Evolutionary conservation across 1,140 invertebrate genomes (phyloP), one percentile per base, ranked within the genome.

Genomic region (Orussus abietinus): DNA sequence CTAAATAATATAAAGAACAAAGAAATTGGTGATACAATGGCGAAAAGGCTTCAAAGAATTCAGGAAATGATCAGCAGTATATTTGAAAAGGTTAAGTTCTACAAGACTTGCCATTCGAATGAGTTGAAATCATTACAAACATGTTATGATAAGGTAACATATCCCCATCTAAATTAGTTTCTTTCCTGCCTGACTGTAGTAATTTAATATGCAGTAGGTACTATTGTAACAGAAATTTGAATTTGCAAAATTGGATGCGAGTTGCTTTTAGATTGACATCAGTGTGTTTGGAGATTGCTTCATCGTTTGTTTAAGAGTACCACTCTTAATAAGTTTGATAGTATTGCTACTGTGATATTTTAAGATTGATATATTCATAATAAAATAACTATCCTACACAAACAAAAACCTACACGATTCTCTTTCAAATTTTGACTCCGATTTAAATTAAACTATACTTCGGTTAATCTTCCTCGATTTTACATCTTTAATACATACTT

Each of bases 21-120:
- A n/a, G 22, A 25, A 25, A 25, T n/a, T 25, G n/a, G 22, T 6
- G 22, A 25, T 25, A 25, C 22, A n/a, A 25, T 25, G 22, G 6
- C 5, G 2, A 38, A 4, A 20, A 28, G 29, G 15, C 15, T 26
- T 17, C 15, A 29, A 17, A 12, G 29, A 35, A 18, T 38, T 3
- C 2, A 18, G 4, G 35, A 41, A 6, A 35, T 10, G 10, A 53
- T 66, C 12, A 47, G 38, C 1, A 25, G 57, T 11, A 77, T 82
- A 60, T 78, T 83, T 54, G 66, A 75, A 43, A 77, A 76, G 42
- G 79, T 79, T 15, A 80, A 82, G 51, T 73, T 72, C 26, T 80
- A 77, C 53, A 76, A 79, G 42, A 78, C 78, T 13, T 74, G 75
- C 50, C 80, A 82, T 57, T 77, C 77, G 45, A 77, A 75, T 47